Base-by-base conservation (phyloP, 2,888 invertebrate species). In the Malthinus seriepunctatus region DNA sequence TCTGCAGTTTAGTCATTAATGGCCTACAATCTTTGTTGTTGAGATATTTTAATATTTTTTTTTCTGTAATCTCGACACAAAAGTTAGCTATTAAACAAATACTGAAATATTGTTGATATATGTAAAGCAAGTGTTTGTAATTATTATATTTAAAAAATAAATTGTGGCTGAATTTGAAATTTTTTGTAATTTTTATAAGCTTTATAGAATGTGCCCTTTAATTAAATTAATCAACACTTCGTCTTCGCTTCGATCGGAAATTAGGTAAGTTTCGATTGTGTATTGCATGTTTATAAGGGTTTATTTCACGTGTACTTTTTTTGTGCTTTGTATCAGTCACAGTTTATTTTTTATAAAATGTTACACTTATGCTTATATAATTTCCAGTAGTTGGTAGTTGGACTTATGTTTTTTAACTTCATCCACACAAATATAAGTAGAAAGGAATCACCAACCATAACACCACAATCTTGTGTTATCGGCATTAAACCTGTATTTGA, bases 11-110 rank as follows among this genome's bases (percentile, higher is more conserved):
- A 15, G 15, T 42, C 14, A 23, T 42, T 42, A 62, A 68, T 66
- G 71, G 69, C 71, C 71, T 72, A 71, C 70, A 70, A 65, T 66
- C 69, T 63, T 60, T 63, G 72, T 66, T 70, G 69, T 71, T 69
- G 65, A 66, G 52, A 57, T 54, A 14, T 9, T 49, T n/a, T n/a
- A n/a, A n/a, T n/a, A n/a, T n/a, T n/a, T n/a, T 23, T 23, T 23
- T 23, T 23, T 23, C 5, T 23, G 5, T 23, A 3, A 47, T 61
- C 59, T 60, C 62, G 63, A 63, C 65, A 59, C 62, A 56, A 48
- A 32, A 54, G 51, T 51, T 12, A n/a, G 48, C 47, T 49, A 3
- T 23, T 2, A 23, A 23, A 23, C 2, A 55, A 56, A 51, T 44
- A 44, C 39, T 55, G 51, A 54, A 49, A 51, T 63, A 59, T 67